A percentile compares a stretch with the other conserved stretches of the same genome.
phyloP scores from a whole-genome alignment of 1,140 invertebrate species.

The Lucilia cuprina region DNA sequence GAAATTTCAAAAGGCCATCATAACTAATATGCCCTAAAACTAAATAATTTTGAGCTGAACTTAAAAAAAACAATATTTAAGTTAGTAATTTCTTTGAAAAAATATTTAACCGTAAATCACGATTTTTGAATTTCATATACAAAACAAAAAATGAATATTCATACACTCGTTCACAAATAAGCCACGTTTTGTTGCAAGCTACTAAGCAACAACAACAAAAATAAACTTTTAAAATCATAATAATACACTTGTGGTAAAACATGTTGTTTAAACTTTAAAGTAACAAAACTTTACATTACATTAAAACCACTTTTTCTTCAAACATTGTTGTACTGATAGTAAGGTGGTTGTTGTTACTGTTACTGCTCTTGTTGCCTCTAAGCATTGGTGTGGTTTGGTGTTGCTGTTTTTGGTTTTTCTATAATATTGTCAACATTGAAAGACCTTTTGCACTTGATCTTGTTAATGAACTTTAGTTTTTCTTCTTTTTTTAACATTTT shows the following conservation, averaged over 20 bases:
- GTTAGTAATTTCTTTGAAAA: background rate
- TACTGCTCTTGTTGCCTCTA: background rate
- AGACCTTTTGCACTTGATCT: conserved; percentile 33
- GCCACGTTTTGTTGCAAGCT: background rate
- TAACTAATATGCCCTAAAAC: background rate
- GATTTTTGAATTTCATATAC: background rate
- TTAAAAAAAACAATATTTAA: background rate
- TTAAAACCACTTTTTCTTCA: background rate
- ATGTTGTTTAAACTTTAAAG: background rate
- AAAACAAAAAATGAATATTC: background rate
- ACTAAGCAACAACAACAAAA: background rate
- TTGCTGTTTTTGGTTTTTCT: background rate
- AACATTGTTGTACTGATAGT: background rate
- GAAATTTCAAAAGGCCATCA: background rate
- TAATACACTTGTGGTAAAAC: conserved; percentile 2
- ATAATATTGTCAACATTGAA: conserved; percentile 19
- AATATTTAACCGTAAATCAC: conserved; percentile 2
- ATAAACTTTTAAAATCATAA: background rate
- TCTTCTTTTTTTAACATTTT: background rate
- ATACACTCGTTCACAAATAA: background rate
- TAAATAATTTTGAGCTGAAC: background rate
- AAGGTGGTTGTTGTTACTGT: too few species aligned
- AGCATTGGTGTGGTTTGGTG: background rate
- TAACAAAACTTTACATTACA: background rate
- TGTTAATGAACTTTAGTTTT: conserved; percentile 29